Conservation (phyloP, 2,113 vertebrate genomes). For the Crotalus viridis region DNA sequence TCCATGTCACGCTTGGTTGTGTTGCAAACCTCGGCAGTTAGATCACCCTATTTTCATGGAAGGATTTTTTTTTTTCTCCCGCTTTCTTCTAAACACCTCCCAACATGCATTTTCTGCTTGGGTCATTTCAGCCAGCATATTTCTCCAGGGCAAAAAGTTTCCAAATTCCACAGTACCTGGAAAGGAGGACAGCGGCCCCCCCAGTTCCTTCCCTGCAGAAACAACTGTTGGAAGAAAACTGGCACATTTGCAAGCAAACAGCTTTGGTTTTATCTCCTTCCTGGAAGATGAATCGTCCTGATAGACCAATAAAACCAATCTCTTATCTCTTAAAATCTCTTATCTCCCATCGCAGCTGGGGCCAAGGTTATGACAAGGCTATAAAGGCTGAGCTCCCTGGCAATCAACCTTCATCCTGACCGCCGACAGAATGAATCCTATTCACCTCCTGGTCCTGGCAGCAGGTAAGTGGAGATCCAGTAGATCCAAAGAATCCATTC, state of each 20-base stretch:
- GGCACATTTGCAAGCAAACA: background rate
- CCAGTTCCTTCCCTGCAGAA: constrained; percentile 21
- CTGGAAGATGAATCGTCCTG: background rate
- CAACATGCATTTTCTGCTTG: background rate
- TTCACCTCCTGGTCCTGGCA: constrained; percentile 59
- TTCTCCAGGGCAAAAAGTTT: too few relatives aligned
- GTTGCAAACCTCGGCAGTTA: background rate
- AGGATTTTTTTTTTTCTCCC: background rate
- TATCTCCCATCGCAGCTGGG: constrained; percentile 36
- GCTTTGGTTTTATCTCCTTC: constrained; percentile 4
- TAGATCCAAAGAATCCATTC: background rate
- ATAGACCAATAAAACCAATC: constrained; percentile 58
- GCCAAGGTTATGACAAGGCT: constrained; percentile 43
- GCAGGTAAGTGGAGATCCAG: constrained; percentile 53
- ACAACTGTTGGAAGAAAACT: constrained; percentile 1
- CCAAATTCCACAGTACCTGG: too few relatives aligned
- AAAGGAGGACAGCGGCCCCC: too few relatives aligned
- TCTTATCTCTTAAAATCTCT: constrained; percentile 50
- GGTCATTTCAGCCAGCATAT: background rate
- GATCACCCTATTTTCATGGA: background rate
- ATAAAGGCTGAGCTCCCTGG: constrained; percentile 48
- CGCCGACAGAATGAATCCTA: constrained; percentile 58
- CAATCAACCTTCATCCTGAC: background rate
- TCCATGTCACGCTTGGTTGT: background rate
- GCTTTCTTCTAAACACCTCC: background rate